Conservation (phyloP, 2,888 invertebrate genomes). For the Alitta virens region DNA sequence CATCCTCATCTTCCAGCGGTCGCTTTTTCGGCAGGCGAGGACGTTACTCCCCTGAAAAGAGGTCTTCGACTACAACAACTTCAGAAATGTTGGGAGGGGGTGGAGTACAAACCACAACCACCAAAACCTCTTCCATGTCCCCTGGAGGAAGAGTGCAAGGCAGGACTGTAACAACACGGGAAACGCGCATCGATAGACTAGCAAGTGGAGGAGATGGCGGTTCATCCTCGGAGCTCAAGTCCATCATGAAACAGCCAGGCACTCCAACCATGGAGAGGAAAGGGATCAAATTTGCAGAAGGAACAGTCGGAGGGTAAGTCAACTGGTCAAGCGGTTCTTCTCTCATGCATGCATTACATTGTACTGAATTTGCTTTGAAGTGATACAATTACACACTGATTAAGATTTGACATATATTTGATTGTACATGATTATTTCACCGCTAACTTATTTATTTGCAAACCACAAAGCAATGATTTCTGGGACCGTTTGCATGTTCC, state of each 20-base stretch:
- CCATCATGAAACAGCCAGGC: conserved; percentile 47
- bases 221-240: conserved; percentile 31
- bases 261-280: conserved; percentile 36
- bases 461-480: too few species aligned
- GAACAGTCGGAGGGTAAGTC: conserved; percentile 25
- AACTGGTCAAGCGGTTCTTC: too few species aligned
- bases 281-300: conserved; percentile 52
- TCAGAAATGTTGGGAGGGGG: neutral
- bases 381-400: too few species aligned
- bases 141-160: neutral
- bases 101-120: conserved; percentile 3
- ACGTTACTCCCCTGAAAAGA: neutral
- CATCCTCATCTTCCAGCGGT: too few species aligned
- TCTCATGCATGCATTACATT: too few species aligned
- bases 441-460: too few species aligned
- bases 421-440: too few species aligned
- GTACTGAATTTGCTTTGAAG: too few species aligned
- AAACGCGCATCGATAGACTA: conserved; percentile 10
- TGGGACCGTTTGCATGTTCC: too few species aligned
- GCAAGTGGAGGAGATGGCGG: neutral
- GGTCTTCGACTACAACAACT: neutral
- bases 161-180: conserved; percentile 3
- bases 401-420: too few species aligned
- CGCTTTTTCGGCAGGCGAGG: too few species aligned
- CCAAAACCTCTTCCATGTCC: neutral